These are phyloP conservation scores for Catocala fraxini DNA, from an alignment of 2,888 invertebrate species.

Conservation along the genomic window DNA sequence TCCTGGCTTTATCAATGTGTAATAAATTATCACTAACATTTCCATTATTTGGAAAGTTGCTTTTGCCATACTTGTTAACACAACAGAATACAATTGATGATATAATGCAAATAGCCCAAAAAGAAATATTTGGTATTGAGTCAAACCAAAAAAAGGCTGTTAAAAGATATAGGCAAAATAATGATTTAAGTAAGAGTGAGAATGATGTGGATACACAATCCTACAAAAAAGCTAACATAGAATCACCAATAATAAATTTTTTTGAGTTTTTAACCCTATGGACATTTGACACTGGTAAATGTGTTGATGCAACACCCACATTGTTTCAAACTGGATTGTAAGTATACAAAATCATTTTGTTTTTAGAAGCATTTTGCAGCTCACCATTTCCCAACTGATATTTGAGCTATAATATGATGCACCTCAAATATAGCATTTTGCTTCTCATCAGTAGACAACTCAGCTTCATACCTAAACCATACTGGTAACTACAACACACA, in stretches of 20 bases:
- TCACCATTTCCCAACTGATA: too few relatives aligned
- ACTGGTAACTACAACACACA: too few relatives aligned
- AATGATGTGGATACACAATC: neutral
- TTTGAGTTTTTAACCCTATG: constrained; percentile 81
- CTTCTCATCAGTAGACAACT: too few relatives aligned
- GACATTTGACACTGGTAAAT: constrained; percentile 91
- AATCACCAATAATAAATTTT: constrained; percentile 20
- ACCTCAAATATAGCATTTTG: too few relatives aligned
- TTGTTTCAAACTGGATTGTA: constrained; percentile 81
- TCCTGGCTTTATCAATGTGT: constrained; percentile 89
- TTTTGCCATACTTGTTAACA: constrained; percentile 86
- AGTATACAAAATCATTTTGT: constrained; percentile 49
- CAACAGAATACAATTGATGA: constrained; percentile 74
- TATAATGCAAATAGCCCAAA: constrained; percentile 65
- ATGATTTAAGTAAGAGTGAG: constrained; percentile 18
- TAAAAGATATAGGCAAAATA: constrained; percentile 55
- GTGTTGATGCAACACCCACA: constrained; percentile 93
- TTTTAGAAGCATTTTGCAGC: neutral
- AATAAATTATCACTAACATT: constrained; percentile 83
- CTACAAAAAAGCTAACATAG: constrained; percentile 7
- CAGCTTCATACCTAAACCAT: too few relatives aligned
- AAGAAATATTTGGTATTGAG: constrained; percentile 57
- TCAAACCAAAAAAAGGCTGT: constrained; percentile 56
- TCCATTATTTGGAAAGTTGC: constrained; percentile 77
- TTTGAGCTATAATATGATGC: too few relatives aligned